Evolutionary conservation across 2,113 vertebrate species (phyloP), one percentile per base, ranked within the genome.

Genomic region (Tetraodon nigroviridis): DNA sequence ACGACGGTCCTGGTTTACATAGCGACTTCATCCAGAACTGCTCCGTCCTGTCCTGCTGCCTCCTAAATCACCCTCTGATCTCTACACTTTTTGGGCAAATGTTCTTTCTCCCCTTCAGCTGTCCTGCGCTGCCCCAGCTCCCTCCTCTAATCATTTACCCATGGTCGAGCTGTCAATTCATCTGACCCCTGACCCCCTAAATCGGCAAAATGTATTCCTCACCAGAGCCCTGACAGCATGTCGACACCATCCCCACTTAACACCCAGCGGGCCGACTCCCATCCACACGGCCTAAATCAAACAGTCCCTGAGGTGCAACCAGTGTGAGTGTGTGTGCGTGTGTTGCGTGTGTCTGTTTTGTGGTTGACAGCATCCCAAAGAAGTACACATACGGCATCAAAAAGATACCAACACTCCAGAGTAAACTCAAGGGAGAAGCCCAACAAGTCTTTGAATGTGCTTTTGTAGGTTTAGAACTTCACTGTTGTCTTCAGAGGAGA

Each of bases 191-290:
- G 16, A 44, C 79, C 77, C 66, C 68, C 68, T 83, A 87, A 87
- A 88, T 87, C 83, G 84, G 58, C 75, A 49, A 57, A 84, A 87
- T 75, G 71, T 78, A 88, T 89, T 82, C 79, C 71, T 37, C 69
- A 57, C 75, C 78, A 64, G 6, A 83, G 71, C 71, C 71, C 78
- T 75, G 76, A 85, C 81, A 81, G 78, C 73, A 69, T 71, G 79
- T 80, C 76, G 27, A 49, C 79, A 67, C 59, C 29, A 73, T 66
- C 78, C 81, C 74, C 65, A 64, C 76, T 84, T 86, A 79, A 84
- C 86, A 81, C 74, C 54, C 78, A 73, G 75, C 50, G 63, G 76
- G 76, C 63, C 49, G 64, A 57, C 84, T 84, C 84, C 79, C 76
- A 78, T 86, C 78, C 84, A 79, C 71, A 66, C 74, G 61, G 58